Percentiles rank a stretch among this genome's conserved stretches.
phyloP scores from a whole-genome alignment of 2,797 vertebrate species.

The Ctenochaetus hawaiiensis region DNA sequence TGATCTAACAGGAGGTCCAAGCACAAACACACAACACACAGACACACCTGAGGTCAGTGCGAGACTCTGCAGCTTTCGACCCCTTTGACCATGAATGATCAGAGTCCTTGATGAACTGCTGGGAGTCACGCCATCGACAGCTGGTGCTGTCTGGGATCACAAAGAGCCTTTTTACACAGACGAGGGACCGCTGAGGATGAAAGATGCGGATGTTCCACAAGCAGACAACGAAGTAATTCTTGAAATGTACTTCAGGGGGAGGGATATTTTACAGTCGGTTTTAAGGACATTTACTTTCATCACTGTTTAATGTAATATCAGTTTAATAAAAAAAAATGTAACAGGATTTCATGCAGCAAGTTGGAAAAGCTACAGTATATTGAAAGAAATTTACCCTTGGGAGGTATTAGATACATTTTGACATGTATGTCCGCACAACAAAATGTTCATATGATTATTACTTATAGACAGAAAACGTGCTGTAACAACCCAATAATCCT shows the following conservation, averaged over 20 bases:
- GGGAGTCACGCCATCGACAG: conserved; percentile 57
- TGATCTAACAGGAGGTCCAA: too few relatives aligned
- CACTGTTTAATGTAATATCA: not conserved
- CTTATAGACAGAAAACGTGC: not conserved
- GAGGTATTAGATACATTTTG: conserved; percentile 2
- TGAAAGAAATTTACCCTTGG: not conserved
- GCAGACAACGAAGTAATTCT: conserved; percentile 15
- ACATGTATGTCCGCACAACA: not conserved
- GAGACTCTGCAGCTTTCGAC: conserved; percentile 12
- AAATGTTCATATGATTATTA: not conserved
- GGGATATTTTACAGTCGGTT: not conserved
- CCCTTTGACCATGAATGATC: conserved; percentile 7
- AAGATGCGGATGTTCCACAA: conserved; percentile 24
- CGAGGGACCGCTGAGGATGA: conserved; percentile 26
- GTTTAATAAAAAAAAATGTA: not conserved
- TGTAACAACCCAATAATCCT: not conserved
- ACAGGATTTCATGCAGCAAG: not conserved
- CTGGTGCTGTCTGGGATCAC: conserved; percentile 56
- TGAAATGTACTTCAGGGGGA: not conserved
- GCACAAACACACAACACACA: conserved; percentile 1
- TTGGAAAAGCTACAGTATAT: not conserved
- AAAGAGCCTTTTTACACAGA: conserved; percentile 46
- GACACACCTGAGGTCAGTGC: conserved; percentile 1
- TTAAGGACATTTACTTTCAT: not conserved
- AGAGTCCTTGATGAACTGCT: conserved; percentile 63